A percentile compares a stretch with the other conserved stretches of the same genome.
phyloP scores from a whole-genome alignment of 1,140 invertebrate species.

The Coboldia fuscipes region DNA sequence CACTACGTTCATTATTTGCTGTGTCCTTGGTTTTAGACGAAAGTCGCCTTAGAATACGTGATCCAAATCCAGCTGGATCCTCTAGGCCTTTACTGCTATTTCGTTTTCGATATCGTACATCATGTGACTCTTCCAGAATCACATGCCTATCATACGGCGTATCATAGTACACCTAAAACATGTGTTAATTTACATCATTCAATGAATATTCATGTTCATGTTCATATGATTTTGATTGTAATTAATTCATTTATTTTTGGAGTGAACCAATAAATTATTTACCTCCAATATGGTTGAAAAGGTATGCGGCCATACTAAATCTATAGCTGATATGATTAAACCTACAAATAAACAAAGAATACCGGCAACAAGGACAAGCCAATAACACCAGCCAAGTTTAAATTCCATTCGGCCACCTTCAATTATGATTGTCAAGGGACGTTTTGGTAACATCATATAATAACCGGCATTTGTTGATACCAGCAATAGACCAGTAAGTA shows the following conservation, averaged over 20 bases:
- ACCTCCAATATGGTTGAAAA: slow-evolving; percentile 80
- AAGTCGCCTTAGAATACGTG: slow-evolving; percentile 37
- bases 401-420: slow-evolving; percentile 64
- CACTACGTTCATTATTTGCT: slow-evolving; percentile 8
- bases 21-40: slow-evolving; percentile 32
- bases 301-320: slow-evolving; percentile 70
- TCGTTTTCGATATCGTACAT: slow-evolving; percentile 41
- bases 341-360: slow-evolving; percentile 50
- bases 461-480: slow-evolving; percentile 64
- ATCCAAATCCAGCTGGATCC: slow-evolving; percentile 33
- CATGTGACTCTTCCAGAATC: slow-evolving; percentile 72
- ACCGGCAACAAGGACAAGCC: slow-evolving; percentile 75
- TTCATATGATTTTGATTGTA: neutral
- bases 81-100: slow-evolving; percentile 33
- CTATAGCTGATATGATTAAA: slow-evolving; percentile 53
- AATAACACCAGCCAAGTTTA: slow-evolving; percentile 81
- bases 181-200: no score
- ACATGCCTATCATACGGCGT: slow-evolving; percentile 83
- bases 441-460: slow-evolving; percentile 56
- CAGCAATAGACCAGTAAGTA: slow-evolving; percentile 51
- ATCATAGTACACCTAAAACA: slow-evolving; percentile 56
- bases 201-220: no score
- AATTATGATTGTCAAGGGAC: slow-evolving; percentile 61
- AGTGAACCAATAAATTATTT: neutral
- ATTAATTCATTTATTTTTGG: neutral